phyloP scores from a whole-genome alignment of 1,140 invertebrate species.

The Saccostrea cuccullata region DNA sequence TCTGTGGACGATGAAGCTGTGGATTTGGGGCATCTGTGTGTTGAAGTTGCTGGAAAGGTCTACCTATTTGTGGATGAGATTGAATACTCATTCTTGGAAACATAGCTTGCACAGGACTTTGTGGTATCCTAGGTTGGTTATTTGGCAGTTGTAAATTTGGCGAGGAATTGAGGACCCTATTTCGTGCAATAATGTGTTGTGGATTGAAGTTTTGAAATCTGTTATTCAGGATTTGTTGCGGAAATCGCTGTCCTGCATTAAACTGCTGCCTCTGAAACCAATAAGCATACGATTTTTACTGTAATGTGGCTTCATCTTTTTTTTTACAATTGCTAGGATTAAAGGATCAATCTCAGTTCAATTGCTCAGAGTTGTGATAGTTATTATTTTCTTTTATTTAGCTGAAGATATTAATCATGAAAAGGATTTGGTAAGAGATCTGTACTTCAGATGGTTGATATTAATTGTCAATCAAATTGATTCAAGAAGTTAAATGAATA shows the following conservation, averaged over 20 bases:
- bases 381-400: no score
- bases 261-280: neutral
- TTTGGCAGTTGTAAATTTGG: neutral
- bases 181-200: neutral
- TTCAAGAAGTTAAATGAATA: neutral
- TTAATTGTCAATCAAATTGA: neutral
- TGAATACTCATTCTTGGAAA: neutral
- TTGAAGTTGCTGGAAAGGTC: neutral
- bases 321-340: no score
- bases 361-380: no score
- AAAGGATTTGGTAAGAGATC: no score
- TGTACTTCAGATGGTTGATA: neutral
- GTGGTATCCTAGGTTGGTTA: neutral
- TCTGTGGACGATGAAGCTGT: neutral
- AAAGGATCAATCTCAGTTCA: no score
- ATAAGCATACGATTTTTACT: neutral
- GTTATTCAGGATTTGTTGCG: neutral
- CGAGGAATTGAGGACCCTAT: neutral
- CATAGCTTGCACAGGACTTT: neutral
- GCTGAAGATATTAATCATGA: no score
- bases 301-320: neutral
- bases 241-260: neutral
- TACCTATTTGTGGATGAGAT: neutral
- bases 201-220: conserved; percentile 24
- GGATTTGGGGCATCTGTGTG: neutral